A percentile compares a stretch with the other conserved stretches of the same genome.
phyloP scores from a whole-genome alignment of 2,797 vertebrate species.

The Setipinna tenuifilis region DNA sequence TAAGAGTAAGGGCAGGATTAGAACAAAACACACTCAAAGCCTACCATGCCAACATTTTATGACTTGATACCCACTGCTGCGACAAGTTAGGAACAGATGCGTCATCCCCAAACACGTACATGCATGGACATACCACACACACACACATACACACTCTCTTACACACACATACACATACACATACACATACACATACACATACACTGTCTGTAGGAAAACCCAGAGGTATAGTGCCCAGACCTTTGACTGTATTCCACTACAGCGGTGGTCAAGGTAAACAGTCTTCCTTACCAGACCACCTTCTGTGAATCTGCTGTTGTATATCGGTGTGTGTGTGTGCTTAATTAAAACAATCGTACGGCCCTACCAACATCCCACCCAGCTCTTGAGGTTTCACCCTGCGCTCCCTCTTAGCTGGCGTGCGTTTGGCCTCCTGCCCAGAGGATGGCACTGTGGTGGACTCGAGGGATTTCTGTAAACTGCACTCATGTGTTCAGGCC shows the following conservation, averaged over 20 bases:
- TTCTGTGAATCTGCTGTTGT: not conserved
- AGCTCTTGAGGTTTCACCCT: not conserved
- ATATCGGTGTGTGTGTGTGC: not conserved
- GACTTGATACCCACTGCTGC: slow-evolving; percentile 36
- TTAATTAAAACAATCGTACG: not conserved
- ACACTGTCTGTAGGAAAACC: slow-evolving; percentile 10
- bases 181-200: slow-evolving; percentile 15
- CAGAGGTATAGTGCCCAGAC: slow-evolving; percentile 1
- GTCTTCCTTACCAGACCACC: slow-evolving; percentile 8
- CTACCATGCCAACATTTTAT: slow-evolving; percentile 1
- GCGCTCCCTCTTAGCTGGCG: not conserved
- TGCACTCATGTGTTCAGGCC: not conserved
- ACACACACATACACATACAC: not conserved
- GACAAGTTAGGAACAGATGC: slow-evolving; percentile 52
- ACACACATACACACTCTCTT: not conserved
- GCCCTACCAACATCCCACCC: slow-evolving; percentile 6
- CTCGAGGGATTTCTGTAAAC: not conserved
- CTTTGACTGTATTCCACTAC: slow-evolving; percentile 17
- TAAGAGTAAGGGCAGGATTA: not conserved
- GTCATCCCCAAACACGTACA: slow-evolving; percentile 44
- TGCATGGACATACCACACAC: not conserved
- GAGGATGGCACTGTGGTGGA: slow-evolving; percentile 6
- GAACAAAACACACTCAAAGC: not conserved
- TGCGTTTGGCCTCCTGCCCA: not conserved
- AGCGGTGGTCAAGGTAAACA: not conserved